Base-by-base conservation (phyloP, 2,888 invertebrate genomes). In the Drosophila lacicola region DNA sequence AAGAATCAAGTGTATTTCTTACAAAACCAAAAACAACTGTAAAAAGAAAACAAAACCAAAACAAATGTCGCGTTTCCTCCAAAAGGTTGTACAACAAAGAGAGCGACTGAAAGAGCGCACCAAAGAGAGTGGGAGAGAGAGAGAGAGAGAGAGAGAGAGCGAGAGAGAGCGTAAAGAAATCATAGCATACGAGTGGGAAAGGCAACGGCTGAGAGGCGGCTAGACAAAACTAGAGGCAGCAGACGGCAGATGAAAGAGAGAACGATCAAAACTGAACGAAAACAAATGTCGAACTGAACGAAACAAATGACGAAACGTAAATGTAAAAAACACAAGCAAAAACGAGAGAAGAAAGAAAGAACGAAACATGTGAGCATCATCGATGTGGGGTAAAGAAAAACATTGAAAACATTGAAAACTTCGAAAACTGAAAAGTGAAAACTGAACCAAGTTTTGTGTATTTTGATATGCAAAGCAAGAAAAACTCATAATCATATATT, bases 401-500 rank as follows among this genome's bases (percentile, higher is more conserved):
- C 51, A 46, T 57, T 46, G 2, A 29, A 25, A 74, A 79, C 60
- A 51, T 6, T 1, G 54, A 70, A 67, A 72, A 29, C 13, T 37
- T 46, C 10, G 33, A 36, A 13, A 54, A 42, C 42, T 8, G 54
- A 42, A 53, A 29, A 42, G 14, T 25, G 45, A 62, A 69, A 62
- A 69, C 66, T 58, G 63, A 85, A 78, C 68, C 72, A 80, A 80
- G 73, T 76, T 70, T 69, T 60, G 73, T 80, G 84, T 83, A 70
- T 74, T 78, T 86, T 78, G 66, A 76, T 84, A 80, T 82, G 78
- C 78, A 89, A 89, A 87, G 79, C 86, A 88, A 90, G 83, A 90
- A 90, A 90, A 90, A 90, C 90, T 90, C 90, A 90, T 90, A 90
- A 90, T 83, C 74, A 80, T 88, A 85, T 89, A 87, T 90, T 90